Conservation (phyloP, 2,113 vertebrate genomes). For the Pygoscelis adeliae region DNA sequence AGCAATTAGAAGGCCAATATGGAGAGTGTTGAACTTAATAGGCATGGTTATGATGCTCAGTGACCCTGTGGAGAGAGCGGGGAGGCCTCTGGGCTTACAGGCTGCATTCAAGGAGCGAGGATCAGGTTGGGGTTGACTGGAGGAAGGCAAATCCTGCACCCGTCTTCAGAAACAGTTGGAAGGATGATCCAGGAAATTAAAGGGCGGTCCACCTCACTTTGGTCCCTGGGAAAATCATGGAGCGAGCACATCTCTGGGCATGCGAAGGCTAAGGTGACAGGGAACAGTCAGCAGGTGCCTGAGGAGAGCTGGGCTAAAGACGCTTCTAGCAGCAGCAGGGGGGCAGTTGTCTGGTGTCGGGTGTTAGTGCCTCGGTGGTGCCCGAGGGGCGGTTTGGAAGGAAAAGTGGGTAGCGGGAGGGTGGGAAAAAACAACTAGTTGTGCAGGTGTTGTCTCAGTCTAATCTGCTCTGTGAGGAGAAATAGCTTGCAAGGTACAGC, state of each 20-base stretch:
- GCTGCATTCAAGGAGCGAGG: neutral
- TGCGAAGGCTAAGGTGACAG: fast-evolving
- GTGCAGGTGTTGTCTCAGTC: neutral
- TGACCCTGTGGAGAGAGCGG: too few species aligned
- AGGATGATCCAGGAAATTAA: fast-evolving
- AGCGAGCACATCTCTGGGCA: fast-evolving
- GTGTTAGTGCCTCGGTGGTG: neutral
- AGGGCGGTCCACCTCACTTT: fast-evolving
- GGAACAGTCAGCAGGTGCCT: fast-evolving
- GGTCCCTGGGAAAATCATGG: fast-evolving
- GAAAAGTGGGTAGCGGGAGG: fast-evolving
- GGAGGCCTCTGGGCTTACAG: neutral
- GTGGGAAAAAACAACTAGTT: fast-evolving
- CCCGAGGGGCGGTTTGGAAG: fast-evolving
- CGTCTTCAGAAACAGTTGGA: fast-evolving
- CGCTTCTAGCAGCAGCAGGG: neutral
- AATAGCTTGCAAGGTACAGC: neutral
- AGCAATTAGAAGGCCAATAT: fast-evolving
- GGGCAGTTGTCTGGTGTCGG: neutral
- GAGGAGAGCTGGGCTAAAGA: neutral
- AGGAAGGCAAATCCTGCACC: neutral
- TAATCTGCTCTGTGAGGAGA: neutral
- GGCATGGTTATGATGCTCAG: neutral
- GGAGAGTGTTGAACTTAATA: too few species aligned
- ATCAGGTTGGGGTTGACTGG: fast-evolving